phyloP scores from a whole-genome alignment of 2,888 invertebrate species.

The Drosophila paramelanica region DNA sequence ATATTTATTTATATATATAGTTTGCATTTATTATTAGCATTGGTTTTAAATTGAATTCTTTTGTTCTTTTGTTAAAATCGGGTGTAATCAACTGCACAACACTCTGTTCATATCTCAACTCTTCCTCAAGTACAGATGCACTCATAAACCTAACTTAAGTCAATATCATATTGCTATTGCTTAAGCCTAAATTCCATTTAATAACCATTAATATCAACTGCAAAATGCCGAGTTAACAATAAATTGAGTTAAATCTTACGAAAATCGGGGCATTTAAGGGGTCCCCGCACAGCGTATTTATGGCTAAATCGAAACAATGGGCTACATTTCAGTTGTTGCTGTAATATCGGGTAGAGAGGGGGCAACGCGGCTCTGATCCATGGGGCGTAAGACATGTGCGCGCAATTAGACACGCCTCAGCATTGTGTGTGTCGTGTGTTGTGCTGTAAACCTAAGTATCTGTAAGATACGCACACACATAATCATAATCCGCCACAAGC shows the following conservation, averaged over 20 bases:
- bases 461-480: conserved; percentile 65
- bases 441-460: conserved; percentile 56
- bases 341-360: neutral
- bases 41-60: no score
- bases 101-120: no score
- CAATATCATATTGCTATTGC: neutral
- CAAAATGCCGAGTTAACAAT: conserved; percentile 21
- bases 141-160: neutral
- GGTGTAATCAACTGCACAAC: no score
- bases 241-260: conserved; percentile 51
- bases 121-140: no score
- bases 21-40: neutral
- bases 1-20: neutral
- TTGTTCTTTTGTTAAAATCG: no score
- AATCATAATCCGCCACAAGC: conserved; percentile 78
- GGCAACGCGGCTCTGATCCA: conserved; percentile 11
- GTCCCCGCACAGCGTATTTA: conserved; percentile 16
- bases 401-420: conserved; percentile 73
- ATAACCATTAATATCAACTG: conserved; percentile 37
- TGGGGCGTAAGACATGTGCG: conserved; percentile 74
- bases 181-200: conserved; percentile 10
- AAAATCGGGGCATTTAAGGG: conserved; percentile 31
- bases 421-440: conserved; percentile 17
- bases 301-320: conserved; percentile 50
- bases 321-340: conserved; percentile 60